These are phyloP conservation scores for Sesamia inferens DNA, from an alignment of 2,888 invertebrate species.

Conservation along the genomic window DNA sequence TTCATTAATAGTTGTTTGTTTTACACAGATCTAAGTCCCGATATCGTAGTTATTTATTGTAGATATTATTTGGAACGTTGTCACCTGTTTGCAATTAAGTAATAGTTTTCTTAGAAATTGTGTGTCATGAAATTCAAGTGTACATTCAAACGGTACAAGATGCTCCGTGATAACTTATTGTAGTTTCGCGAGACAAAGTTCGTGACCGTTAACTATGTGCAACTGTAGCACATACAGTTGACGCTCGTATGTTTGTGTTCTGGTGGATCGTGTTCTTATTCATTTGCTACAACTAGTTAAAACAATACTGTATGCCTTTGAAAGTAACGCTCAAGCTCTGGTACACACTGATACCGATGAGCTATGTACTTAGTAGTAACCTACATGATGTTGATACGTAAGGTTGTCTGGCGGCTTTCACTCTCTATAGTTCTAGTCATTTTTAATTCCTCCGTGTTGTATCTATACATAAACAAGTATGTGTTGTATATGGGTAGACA, in stretches of 20 bases:
- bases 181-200: conserved; percentile 11
- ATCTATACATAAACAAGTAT: conserved; percentile 82
- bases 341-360: conserved; percentile 26
- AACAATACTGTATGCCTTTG: conserved; percentile 8
- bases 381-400: conserved; percentile 52
- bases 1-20: conserved; percentile 29
- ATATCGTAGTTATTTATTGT: conserved; percentile 62
- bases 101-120: conserved; percentile 35
- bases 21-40: conserved; percentile 15
- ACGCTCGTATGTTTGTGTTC: conserved; percentile 9
- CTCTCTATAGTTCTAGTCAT: conserved; percentile 88
- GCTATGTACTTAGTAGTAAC: conserved; percentile 61
- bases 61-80: conserved; percentile 62
- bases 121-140: conserved; percentile 27
- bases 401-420: conserved; percentile 80
- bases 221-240: not conserved
- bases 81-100: conserved; percentile 50
- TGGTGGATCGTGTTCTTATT: conserved; percentile 8
- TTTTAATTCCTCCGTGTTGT: conserved; percentile 86
- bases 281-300: not conserved
- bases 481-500: conserved; percentile 88
- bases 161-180: not conserved
- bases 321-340: conserved; percentile 13
- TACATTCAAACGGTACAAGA: conserved; percentile 25
- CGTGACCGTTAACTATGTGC: not conserved